A percentile compares a stretch with the other conserved stretches of the same genome.
These are phyloP conservation scores for Schizopygopsis pylzovi DNA, from an alignment of 2,797 vertebrate species.

Conservation along the genomic window DNA sequence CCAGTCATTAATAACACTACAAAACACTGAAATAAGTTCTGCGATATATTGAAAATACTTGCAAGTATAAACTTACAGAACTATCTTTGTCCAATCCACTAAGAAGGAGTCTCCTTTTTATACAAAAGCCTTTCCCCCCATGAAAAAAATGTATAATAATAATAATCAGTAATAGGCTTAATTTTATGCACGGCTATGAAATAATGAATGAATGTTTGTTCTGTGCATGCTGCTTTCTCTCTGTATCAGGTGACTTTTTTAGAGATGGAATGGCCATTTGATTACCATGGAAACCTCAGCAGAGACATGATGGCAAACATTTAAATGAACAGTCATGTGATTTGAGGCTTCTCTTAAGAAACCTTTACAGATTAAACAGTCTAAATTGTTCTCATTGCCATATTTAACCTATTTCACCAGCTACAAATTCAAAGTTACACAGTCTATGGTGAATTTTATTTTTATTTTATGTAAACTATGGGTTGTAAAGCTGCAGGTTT, in stretches of 20 bases:
- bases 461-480: not conserved
- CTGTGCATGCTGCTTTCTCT: constrained; percentile 29
- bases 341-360: constrained; percentile 19
- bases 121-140: not conserved
- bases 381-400: constrained; percentile 5
- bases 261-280: constrained; percentile 56
- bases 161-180: not conserved
- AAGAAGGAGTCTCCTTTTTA: not conserved
- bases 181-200: not conserved
- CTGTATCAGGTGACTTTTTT: constrained; percentile 54
- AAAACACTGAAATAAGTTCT: not conserved
- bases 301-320: constrained; percentile 55
- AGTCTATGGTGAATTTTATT: not conserved
- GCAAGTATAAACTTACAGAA: not conserved
- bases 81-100: not conserved
- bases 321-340: constrained; percentile 59
- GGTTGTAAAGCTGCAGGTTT: not conserved
- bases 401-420: not conserved
- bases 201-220: constrained; percentile 8
- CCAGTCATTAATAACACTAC: not conserved
- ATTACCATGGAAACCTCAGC: constrained; percentile 65
- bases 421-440: not conserved
- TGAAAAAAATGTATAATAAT: too few relatives aligned
- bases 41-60: not conserved
- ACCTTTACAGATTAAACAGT: not conserved